Conservation (phyloP, 2,797 vertebrate species). For the Monodelphis domestica region DNA sequence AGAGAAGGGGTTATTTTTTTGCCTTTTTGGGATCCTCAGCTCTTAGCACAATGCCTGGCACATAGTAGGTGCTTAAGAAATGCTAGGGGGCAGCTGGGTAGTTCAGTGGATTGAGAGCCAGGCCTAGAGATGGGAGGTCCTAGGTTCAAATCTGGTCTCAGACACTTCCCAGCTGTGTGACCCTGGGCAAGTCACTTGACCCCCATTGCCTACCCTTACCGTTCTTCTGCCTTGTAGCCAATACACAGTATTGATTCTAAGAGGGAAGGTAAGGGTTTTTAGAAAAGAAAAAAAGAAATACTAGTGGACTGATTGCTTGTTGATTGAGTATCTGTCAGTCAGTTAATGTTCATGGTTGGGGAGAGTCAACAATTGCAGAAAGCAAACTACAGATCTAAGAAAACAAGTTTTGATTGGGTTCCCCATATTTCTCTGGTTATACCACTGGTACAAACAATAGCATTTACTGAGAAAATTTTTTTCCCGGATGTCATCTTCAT, state of each 20-base stretch:
- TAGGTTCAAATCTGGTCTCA: too few species aligned
- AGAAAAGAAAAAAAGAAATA: too few species aligned
- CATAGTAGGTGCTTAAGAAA: neutral
- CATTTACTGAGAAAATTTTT: neutral
- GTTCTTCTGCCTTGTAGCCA: too few species aligned
- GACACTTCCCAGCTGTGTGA: too few species aligned
- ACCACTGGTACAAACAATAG: neutral
- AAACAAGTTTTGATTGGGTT: neutral
- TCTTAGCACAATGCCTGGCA: neutral
- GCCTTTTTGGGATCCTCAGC: neutral
- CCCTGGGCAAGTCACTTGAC: too few species aligned
- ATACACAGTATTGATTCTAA: too few species aligned
- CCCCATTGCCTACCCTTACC: too few species aligned
- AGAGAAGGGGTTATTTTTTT: neutral
- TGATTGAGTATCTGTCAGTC: neutral
- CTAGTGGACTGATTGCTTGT: neutral
- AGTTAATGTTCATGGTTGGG: neutral
- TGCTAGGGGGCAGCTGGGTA: too few species aligned
- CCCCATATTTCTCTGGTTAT: neutral
- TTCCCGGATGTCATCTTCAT: neutral
- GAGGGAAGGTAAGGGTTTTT: too few species aligned
- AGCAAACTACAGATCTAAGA: neutral
- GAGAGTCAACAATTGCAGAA: neutral
- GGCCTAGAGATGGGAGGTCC: too few species aligned
- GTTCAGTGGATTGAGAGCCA: too few species aligned